These are phyloP conservation scores for Menidia menidia DNA, from an alignment of 2,797 vertebrate genomes.

Conservation along the genomic window DNA sequence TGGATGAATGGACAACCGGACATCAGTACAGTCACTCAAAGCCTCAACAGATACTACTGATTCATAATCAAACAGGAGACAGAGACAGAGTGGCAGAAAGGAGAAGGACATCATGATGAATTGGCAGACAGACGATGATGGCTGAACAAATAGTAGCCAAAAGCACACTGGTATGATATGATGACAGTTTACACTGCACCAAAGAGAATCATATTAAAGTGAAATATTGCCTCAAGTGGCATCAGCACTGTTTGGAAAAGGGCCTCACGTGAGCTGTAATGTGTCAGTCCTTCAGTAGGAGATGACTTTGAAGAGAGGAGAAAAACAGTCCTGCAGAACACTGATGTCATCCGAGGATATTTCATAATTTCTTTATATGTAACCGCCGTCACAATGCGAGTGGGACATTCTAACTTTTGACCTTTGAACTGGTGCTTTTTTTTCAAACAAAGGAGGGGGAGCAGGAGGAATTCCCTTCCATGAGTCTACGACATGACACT, in stretches of 20 bases:
- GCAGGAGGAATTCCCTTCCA: neutral
- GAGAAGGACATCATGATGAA: neutral
- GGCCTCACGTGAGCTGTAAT: slow-evolving; percentile 16
- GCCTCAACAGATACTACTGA: slow-evolving; percentile 94
- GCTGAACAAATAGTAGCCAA: slow-evolving; percentile 2
- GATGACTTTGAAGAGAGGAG: neutral
- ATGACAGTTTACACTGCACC: slow-evolving; percentile 18
- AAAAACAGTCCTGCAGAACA: slow-evolving; percentile 1
- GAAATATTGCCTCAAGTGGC: slow-evolving; percentile 4
- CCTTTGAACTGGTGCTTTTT: slow-evolving; percentile 42
- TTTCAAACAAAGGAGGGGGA: neutral
- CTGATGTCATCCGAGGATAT: neutral
- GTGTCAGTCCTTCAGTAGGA: slow-evolving; percentile 8
- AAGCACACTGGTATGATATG: neutral
- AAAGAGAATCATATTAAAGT: slow-evolving; percentile 26
- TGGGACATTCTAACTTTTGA: slow-evolving; percentile 27
- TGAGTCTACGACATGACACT: neutral
- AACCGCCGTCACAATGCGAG: slow-evolving; percentile 4
- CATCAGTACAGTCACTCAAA: slow-evolving; percentile 88
- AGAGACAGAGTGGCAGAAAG: neutral
- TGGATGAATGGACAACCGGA: slow-evolving; percentile 96
- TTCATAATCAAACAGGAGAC: neutral
- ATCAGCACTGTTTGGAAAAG: slow-evolving; percentile 11
- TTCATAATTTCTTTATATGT: neutral
- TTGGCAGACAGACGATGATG: neutral